Conservation (phyloP, 1,140 invertebrate genomes). For the Hyphantria cunea region DNA sequence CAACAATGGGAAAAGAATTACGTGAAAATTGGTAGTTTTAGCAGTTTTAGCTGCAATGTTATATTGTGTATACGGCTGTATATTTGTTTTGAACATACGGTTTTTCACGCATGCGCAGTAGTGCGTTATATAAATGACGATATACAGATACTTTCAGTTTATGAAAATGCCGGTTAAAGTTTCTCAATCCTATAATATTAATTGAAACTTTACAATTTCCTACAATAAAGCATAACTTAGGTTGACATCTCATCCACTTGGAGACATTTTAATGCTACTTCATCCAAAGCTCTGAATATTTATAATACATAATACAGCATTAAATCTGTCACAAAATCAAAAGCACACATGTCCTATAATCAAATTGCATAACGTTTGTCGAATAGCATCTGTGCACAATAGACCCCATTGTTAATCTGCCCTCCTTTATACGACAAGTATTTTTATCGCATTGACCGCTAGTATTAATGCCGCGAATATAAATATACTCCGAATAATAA, state of each 20-base stretch:
- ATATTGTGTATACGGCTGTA: not conserved
- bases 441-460: constrained; percentile 16
- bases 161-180: not conserved
- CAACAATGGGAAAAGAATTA: not conserved
- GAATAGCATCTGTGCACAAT: constrained; percentile 50
- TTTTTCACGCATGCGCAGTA: constrained; percentile 2
- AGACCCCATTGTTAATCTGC: constrained; percentile 6
- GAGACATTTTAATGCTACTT: no score
- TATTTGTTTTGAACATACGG: constrained; percentile 10
- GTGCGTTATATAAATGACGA: not conserved
- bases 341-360: no score
- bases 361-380: no score
- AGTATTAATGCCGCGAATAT: constrained; percentile 7
- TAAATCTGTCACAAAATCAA: no score
- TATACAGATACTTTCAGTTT: no score
- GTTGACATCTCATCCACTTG: no score
- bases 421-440: constrained; percentile 23
- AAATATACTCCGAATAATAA: not conserved
- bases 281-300: no score
- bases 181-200: not conserved
- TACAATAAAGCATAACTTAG: no score
- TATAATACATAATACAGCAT: no score
- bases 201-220: no score
- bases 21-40: not conserved
- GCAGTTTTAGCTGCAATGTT: not conserved